These are phyloP conservation scores for Manis crassicaudata DNA, from an alignment of 2,797 vertebrate species.

Conservation along the genomic window DNA sequence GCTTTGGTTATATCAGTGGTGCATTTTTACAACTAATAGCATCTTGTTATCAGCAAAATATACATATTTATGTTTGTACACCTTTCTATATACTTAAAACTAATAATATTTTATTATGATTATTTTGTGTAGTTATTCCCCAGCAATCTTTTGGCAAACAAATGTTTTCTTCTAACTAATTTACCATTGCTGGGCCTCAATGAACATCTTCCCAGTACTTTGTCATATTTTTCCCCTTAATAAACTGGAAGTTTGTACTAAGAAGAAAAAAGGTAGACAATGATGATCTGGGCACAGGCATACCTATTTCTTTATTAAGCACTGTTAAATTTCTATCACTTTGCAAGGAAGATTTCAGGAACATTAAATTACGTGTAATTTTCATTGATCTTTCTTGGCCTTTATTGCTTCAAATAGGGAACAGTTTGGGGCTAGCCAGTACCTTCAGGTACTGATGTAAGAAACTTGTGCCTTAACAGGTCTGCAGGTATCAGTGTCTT, in stretches of 20 bases:
- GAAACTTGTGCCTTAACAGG: neutral
- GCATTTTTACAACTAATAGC: neutral
- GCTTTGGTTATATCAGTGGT: neutral
- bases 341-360: neutral
- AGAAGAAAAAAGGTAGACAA: neutral
- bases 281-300: neutral
- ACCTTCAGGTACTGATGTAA: neutral
- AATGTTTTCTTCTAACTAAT: neutral
- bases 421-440: neutral
- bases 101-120: neutral
- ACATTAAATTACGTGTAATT: neutral
- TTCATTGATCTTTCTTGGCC: neutral
- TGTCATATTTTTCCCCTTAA: neutral
- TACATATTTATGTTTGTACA: neutral
- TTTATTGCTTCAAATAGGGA: slow-evolving; percentile 27
- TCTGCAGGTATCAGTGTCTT: neutral
- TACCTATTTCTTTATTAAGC: slow-evolving; percentile 20
- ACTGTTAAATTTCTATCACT: neutral
- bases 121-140: neutral
- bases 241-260: neutral
- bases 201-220: neutral
- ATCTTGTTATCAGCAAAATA: neutral
- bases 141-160: neutral
- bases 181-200: neutral
- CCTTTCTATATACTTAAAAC: neutral